These are phyloP conservation scores for Colletes latitarsis DNA, from an alignment of 1,140 invertebrate species.

Conservation along the genomic window DNA sequence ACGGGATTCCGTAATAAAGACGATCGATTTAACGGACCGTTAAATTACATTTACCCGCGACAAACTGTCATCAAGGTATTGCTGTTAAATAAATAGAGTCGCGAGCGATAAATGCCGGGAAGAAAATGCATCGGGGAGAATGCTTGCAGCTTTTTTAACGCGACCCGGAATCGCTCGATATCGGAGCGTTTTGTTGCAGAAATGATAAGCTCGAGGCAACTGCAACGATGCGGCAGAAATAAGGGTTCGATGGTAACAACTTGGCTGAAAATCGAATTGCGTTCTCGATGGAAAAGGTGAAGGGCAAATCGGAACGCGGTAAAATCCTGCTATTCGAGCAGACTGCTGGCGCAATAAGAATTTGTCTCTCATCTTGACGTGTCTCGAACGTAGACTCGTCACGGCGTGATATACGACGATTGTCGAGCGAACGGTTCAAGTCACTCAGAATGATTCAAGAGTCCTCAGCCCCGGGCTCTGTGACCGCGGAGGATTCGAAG, in stretches of 20 bases:
- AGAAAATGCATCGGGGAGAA: neutral
- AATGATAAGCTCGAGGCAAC: too few species aligned
- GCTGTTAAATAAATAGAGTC: constrained; percentile 9
- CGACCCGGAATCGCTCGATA: too few species aligned
- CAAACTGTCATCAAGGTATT: neutral
- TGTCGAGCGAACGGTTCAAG: neutral
- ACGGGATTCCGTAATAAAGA: neutral
- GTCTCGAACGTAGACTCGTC: neutral
- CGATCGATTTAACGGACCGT: constrained; percentile 10
- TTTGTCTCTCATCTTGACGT: neutral
- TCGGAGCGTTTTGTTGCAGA: too few species aligned
- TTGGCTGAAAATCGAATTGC: neutral
- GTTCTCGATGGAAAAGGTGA: neutral
- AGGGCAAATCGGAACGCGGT: neutral
- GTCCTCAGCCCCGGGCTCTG: neutral
- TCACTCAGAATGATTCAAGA: neutral
- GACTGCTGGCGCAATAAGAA: neutral
- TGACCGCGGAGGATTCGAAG: neutral
- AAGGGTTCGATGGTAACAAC: neutral
- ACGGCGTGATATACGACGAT: constrained; percentile 1
- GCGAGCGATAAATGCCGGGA: too few species aligned
- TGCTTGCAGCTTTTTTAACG: neutral
- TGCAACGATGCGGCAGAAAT: neutral
- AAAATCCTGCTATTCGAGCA: neutral
- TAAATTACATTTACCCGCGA: constrained; percentile 22